Base-by-base conservation (phyloP, 2,797 vertebrate genomes). In the Betta splendens region DNA sequence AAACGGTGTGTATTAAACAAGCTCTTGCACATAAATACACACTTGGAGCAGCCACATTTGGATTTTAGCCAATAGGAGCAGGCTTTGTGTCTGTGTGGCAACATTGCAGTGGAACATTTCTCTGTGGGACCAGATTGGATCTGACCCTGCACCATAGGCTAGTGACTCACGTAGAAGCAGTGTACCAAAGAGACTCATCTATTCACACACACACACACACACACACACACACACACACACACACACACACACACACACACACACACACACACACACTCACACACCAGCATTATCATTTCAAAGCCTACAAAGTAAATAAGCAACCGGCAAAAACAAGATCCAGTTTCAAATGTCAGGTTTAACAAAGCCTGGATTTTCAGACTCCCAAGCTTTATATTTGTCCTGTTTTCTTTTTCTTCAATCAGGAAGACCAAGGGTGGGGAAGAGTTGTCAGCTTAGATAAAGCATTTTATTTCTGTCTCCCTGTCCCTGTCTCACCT, bases 1-100 rank as follows among this genome's bases (percentile, higher is more conserved):
- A 99, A 90, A 97, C 93, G 78, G 97, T 98, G 80, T 11, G 79
- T 84, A 66, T 25, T 28, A 43, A 43, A 60, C 49, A 63, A 35
- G 39, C 37, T 42, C 48, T 46, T 45, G 54, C 26, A 52, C 26
- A 51, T 29, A 44, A 10, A 33, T n/a, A 16, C 33, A 63, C 47
- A 60, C 31, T 58, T 38, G 53, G 26, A 45, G n/a, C 43, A 23
- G 26, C 36, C 60, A 38, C 57, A 61, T 51, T 85, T 90, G 88
- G 90, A 85, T 28, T 50, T 15, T 23, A 42, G 75, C 81, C 86
- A 85, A 57, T 67, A 44, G 58, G 68, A 86, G 76, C 89, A 91
- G 87, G 64, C 75, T 55, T 39, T 75, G 73, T 75, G 72, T 79
- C 85, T 80, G 75, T 75, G 64, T 87, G 87, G 83, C 77, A 73